Percentiles rank a stretch among this genome's conserved stretches.
These are phyloP conservation scores for Archivesica marissinica DNA, from an alignment of 1,140 invertebrate genomes.

Conservation along the genomic window DNA sequence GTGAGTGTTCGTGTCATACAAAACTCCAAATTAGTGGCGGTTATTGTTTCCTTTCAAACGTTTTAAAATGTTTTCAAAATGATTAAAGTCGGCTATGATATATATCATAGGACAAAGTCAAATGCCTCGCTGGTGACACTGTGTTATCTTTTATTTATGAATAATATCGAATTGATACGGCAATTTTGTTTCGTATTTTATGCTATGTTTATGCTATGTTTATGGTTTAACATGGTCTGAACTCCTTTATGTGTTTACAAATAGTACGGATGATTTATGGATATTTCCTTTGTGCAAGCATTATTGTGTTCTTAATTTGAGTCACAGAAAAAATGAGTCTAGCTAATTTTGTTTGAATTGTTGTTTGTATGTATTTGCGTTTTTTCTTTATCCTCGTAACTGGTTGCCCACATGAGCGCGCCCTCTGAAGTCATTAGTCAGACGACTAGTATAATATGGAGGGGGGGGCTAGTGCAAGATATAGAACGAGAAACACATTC, in stretches of 20 bases:
- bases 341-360: too few species aligned
- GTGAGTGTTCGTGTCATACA: background rate
- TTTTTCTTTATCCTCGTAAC: too few species aligned
- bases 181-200: background rate
- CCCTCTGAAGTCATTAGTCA: too few species aligned
- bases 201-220: background rate
- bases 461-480: too few species aligned
- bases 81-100: slow-evolving; percentile 4
- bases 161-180: background rate
- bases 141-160: slow-evolving; percentile 1
- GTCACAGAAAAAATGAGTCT: too few species aligned
- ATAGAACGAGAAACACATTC: too few species aligned
- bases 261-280: background rate
- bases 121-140: background rate
- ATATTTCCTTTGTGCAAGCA: background rate
- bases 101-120: background rate
- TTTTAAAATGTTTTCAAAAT: slow-evolving; percentile 41
- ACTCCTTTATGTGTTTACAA: too few species aligned
- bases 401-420: too few species aligned
- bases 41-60: slow-evolving; percentile 23
- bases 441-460: too few species aligned
- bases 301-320: too few species aligned
- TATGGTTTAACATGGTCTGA: background rate
- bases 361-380: too few species aligned
- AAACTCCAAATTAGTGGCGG: background rate